Evolutionary conservation across 2,797 vertebrate species (phyloP), one percentile per base, ranked within the genome.

Genomic region (Acanthornis magna): DNA sequence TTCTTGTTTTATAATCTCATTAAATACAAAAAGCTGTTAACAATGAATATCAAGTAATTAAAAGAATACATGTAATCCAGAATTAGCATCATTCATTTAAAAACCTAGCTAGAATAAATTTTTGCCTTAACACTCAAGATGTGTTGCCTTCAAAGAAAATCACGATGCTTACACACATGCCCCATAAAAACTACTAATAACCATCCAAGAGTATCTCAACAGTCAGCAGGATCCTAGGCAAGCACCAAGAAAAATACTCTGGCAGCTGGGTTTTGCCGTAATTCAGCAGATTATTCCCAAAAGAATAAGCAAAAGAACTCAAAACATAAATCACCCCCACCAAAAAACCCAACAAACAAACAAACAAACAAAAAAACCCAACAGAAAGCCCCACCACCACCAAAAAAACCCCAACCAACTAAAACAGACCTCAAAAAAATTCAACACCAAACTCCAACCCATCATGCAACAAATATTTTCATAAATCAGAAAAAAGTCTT

Each of bases 361-460:
- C 17, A 38, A 32, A 29, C 9, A 4, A 54, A 2, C 17, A 38
- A 32, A 29, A 38, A n/a, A 13, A 19, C 3, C n/a, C 20, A 27
- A 14, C 10, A 34, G 32, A 47, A 10, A 0, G 17, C 17, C 1
- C 1, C 13, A 18, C 50, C 11, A 18, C 12, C 14, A 53, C 26
- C 32, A 48, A 27, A 53, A 55, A 57, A 30, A 4, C 11, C 22
- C 21, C 13, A 65, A 34, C 11, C 11, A 53, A 57, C 2, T 25
- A 54, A 67, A 47, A 67, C 3, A 61, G 11, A 40, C 2, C 40
- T 12, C 0, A 15, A 54, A 40, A 29, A 53, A 47, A 54, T 6
- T 9, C 19, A 36, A 45, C 23, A 72, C 30, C 27, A 65, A 84
- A 87, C 77, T 50, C 20, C n/a, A 78, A 27, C 5, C 26, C 15